Evolutionary conservation across 2,797 vertebrate genomes (phyloP), one percentile per base, ranked within the genome.

Genomic region (Dendrocincla fuliginosa): DNA sequence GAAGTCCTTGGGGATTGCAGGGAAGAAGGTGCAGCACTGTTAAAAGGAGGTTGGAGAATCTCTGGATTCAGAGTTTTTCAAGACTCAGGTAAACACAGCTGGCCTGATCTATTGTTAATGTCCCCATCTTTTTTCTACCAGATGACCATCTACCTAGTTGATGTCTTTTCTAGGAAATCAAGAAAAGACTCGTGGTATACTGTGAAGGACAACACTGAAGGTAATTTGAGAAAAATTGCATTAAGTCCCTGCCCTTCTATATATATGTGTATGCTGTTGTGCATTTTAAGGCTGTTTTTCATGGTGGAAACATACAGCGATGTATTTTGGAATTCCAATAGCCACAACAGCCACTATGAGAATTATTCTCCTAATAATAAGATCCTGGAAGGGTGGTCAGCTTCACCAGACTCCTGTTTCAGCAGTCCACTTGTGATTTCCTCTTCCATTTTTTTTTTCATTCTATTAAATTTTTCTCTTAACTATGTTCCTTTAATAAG

Each of bases 1-100:
- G 18, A 61, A 19, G 4, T 28, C 32, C n/a, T 30, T 25, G 7
- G 1, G 1, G 3, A 0, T 11, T 61, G 15, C 23, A 5, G 3
- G 5, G 10, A 2, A 30, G 13, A 56, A 79, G 6, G 39, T 53
- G 46, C 6, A 60, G 1, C 6, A 6, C 9, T 57, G 30, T 15
- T 33, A 32, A 49, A 79, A 0, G 7, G 13, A 30, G 1, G 6
- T 3, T 67, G n/a, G 13, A 87, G 24, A 61, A 50, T 50, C 11
- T 46, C n/a, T 11, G 4, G 5, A 35, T 63, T 57, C 42, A 10
- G 24, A 42, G 3, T 10, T 55, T 77, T 80, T 63, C 69, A 76
- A 68, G 37, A 61, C 11, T 61, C 23, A 23, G 32, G 14, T 23
- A 69, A 83, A 42, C 33, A n/a, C 0, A 5, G 4, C 3, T 67